Conservation (phyloP, 2,888 invertebrate genomes). For the Xestia xanthographa region DNA sequence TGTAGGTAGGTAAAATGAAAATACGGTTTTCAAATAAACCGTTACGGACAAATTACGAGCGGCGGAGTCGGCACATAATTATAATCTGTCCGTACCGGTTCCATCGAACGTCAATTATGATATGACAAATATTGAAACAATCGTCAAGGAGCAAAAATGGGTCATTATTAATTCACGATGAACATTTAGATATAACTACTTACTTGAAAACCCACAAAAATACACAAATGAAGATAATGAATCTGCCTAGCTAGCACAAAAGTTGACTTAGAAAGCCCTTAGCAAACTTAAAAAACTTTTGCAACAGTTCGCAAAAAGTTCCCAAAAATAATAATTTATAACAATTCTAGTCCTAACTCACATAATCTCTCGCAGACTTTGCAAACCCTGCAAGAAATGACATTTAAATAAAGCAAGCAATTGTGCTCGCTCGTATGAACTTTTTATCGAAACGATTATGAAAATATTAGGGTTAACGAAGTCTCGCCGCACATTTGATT, state of each 20-base stretch:
- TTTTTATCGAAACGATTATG: constrained; percentile 19
- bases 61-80: not conserved
- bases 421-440: constrained; percentile 7
- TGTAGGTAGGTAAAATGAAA: not conserved
- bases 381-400: constrained; percentile 11
- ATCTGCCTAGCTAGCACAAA: constrained; percentile 22
- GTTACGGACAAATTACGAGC: not conserved
- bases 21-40: not conserved
- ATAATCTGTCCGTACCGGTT: not conserved
- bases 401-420: constrained; percentile 13
- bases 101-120: not conserved
- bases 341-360: constrained; percentile 17
- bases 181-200: not conserved
- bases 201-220: not conserved
- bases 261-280: constrained; percentile 13
- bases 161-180: not conserved
- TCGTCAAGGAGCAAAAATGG: not conserved
- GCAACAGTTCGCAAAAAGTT: constrained; percentile 22
- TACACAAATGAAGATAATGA: constrained; percentile 7
- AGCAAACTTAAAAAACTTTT: constrained; percentile 25
- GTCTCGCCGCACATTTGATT: not conserved
- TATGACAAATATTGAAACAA: not conserved
- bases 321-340: constrained; percentile 39
- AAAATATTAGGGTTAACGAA: not conserved
- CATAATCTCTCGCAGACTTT: constrained; percentile 14